Base-by-base conservation (phyloP, 2,113 vertebrate species). In the Morone saxatilis region DNA sequence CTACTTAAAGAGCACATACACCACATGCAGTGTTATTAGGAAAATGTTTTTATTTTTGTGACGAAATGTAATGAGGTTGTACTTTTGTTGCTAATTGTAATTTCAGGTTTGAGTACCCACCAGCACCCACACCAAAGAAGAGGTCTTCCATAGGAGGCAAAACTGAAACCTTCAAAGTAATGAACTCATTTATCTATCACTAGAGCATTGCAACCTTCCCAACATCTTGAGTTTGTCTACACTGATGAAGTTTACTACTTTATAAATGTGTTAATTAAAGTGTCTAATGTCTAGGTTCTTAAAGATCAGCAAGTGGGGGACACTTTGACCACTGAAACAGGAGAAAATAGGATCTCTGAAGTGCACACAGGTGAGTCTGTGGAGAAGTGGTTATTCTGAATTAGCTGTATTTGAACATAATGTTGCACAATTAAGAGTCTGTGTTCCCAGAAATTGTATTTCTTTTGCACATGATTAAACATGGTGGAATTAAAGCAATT, bases 71-170 rank as follows among this genome's bases (percentile, higher is more conserved):
- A 16, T 5, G 2, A 71, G 0, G 4, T 19, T 51, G 1, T 25
- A 13, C 9, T 38, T 41, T 78, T 43, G 6, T 63, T 73, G 11
- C 5, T 6, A 14, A 36, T 70, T 71, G 20, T 76, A 3, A 20
- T 68, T 74, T 62, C 71, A 97, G 97, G 84, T 97, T 97, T 90
- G 96, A 97, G 83, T 97, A 95, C 86, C 95, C 95, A 66, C 95
- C 90, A 17, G 84, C 91, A 12, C 88, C 94, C 60, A 94, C 95
- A 31, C 95, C 94, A 0, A 95, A 89, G 71, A 97, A 95, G 79
- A 95, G 89, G n/a, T 78, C 14, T 53, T 95, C 95, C 1, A 80
- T 81, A 0, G 82, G 92, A 75, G 85, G 88, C 40, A 96, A 95
- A 87, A 86, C 92, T 81, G 96, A 96, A 91, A 95, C 91, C 0